Evolutionary conservation across 2,113 vertebrate genomes (phyloP), one percentile per base, ranked within the genome.

Genomic region (Anhinga anhinga): DNA sequence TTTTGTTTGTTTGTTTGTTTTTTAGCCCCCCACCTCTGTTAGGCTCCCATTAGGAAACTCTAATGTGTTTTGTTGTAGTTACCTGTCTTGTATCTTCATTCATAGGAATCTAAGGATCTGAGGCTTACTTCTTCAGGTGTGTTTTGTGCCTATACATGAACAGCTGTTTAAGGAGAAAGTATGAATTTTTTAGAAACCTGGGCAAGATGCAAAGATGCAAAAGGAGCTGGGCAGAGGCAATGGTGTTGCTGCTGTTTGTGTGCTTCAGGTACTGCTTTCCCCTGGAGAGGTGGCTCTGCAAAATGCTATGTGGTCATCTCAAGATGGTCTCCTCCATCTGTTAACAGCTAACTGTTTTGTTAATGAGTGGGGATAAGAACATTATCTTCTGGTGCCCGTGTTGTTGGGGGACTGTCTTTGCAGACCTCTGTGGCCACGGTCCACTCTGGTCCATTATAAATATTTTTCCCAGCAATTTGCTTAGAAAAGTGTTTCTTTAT

Each of bases 221-320:
- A 97, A 93, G 90, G 45, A 93, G 70, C 67, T 96, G 74, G 88
- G 50, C 61, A 93, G 59, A 88, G 50, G 74, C 42, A 59, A 12
- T 62, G 49, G 7, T 70, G 17, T 25, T 61, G 23, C 34, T 90
- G 74, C n/a, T 85, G 55, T 83, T 92, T 52, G 7, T 29, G 3
- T 78, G 65, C 44, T 71, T 73, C 1, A 13, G 38, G 23, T 42
- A 15, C 45, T 1, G 1, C 66, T 62, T n/a, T 82, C 9, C 32
- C 18, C 49, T 40, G 34, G 34, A 45, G 56, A 67, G 36, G 21
- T 63, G 52, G 36, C 9, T 21, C 20, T 77, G 45, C 67, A 61
- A 47, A 34, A 36, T 81, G 42, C 55, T 22, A 2, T 42, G 25
- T 56, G 42, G 34, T 65, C 52, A 15, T 69, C n/a, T 85, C 19